A percentile compares a stretch with the other conserved stretches of the same genome.
Conservation (phyloP, 2,113 vertebrate species). For the Mormyrus iriodes region DNA sequence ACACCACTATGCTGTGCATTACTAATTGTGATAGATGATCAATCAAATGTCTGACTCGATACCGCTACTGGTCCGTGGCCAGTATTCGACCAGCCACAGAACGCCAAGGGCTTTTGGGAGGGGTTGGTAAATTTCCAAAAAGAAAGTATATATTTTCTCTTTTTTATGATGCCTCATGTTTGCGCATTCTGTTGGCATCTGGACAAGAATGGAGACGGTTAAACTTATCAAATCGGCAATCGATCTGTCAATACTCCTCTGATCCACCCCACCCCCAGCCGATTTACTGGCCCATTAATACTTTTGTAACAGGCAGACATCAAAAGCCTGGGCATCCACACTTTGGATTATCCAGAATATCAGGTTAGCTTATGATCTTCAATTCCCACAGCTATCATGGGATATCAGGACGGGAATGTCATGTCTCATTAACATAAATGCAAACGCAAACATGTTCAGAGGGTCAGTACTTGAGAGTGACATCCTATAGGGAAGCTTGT, state of each 20-base stretch:
- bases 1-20: background rate
- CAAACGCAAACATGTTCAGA: background rate
- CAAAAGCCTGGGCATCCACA: background rate
- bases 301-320: background rate
- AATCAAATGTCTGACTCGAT: background rate
- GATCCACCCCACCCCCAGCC: background rate
- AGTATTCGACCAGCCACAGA: background rate
- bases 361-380: background rate
- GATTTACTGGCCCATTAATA: background rate
- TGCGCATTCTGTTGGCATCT: background rate
- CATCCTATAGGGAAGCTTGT: background rate
- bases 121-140: background rate
- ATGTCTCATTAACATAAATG: background rate
- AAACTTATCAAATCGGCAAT: background rate
- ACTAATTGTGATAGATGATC: conserved; percentile 2
- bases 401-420: background rate
- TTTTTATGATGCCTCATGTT: background rate
- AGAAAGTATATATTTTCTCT: too few relatives aligned
- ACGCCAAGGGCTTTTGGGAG: background rate
- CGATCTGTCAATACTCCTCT: background rate
- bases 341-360: background rate
- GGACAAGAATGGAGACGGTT: background rate
- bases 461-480: background rate
- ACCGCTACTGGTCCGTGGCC: background rate
- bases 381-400: background rate